Evolutionary conservation across 2,888 invertebrate species (phyloP).

Genomic region (Andricus quercusramuli): DNA sequence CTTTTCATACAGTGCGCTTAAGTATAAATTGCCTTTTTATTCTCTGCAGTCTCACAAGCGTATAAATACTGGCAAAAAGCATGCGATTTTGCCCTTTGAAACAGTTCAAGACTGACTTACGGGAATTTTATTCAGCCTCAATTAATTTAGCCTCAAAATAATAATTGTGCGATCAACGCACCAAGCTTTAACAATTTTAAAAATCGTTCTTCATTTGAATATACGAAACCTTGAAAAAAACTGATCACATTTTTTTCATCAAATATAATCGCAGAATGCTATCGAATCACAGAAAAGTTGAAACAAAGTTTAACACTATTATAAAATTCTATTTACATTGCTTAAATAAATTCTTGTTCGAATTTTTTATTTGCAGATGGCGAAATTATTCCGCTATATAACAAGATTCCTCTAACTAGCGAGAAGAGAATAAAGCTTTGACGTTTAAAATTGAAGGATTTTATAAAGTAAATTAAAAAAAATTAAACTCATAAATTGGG

Average conservation of each 20-base stretch:
- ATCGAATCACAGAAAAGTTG: neutral
- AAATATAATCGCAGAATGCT: neutral
- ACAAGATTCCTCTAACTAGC: neutral
- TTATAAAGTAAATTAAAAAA: too few species aligned
- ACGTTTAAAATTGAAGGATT: neutral
- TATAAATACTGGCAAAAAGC: constrained; percentile 3
- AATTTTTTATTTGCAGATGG: neutral
- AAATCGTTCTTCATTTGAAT: neutral
- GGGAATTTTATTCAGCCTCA: neutral
- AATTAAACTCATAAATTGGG: neutral
- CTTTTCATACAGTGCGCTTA: neutral
- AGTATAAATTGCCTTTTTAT: constrained; percentile 8
- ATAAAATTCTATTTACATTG: neutral
- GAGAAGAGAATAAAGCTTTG: neutral
- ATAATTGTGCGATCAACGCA: constrained; percentile 6
- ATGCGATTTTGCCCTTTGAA: constrained; percentile 5
- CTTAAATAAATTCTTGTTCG: neutral
- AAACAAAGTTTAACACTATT: constrained; percentile 1
- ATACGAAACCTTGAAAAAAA: neutral
- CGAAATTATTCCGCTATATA: neutral
- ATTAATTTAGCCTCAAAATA: neutral
- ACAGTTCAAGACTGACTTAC: neutral
- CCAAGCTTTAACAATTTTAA: neutral
- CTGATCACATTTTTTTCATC: neutral
- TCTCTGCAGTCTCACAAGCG: constrained; percentile 12